phyloP scores from a whole-genome alignment of 2,797 vertebrate genomes.

The Nothura maculosa region DNA sequence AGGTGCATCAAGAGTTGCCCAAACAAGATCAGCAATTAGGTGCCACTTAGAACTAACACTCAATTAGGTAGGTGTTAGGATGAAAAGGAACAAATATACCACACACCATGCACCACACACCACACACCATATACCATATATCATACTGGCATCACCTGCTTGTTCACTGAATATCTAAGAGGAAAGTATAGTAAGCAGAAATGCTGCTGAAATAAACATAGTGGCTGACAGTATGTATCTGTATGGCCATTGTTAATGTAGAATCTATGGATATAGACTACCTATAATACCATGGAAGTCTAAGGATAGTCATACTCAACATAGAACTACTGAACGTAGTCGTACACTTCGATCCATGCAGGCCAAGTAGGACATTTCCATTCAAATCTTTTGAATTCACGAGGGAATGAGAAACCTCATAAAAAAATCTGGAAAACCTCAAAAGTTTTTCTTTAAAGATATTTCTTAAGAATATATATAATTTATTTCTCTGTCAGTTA shows the following conservation, averaged over 20 bases:
- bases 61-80: neutral
- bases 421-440: neutral
- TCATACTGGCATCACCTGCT: fast-evolving
- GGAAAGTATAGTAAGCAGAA: neutral
- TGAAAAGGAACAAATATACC: neutral
- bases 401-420: neutral
- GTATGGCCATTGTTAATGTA: neutral
- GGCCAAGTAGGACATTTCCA: neutral
- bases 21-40: neutral
- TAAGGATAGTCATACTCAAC: neutral
- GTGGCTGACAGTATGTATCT: neutral
- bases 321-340: neutral
- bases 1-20: neutral
- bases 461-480: neutral
- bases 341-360: neutral
- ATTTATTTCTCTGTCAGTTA: neutral
- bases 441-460: neutral
- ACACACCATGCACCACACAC: no score
- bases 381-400: neutral
- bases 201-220: neutral
- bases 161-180: neutral
- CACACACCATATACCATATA: neutral
- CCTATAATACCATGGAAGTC: neutral
- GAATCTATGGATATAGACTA: neutral
- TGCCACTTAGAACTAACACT: no score